A percentile compares a stretch with the other conserved stretches of the same genome.
Evolutionary conservation across 64 coral and sea anemone species (phyloP).

Genomic region (Cladopsammia gracilis): DNA sequence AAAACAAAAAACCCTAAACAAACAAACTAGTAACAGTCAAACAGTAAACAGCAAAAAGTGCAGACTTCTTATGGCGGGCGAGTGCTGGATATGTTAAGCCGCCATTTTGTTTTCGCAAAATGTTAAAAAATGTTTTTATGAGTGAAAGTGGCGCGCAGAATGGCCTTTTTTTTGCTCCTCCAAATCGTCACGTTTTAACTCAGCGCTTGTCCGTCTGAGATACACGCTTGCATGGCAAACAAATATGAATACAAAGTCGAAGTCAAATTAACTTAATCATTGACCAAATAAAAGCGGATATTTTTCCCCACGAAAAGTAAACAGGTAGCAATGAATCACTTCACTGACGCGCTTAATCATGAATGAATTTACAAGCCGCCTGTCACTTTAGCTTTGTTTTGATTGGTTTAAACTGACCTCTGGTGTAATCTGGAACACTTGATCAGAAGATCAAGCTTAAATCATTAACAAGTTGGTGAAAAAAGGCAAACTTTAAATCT

Average conservation of each 20-base stretch:
- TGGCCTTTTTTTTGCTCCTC: too few species aligned
- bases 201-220: too few species aligned
- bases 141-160: too few species aligned
- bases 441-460: slow-evolving; percentile 5
- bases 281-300: not conserved
- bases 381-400: not conserved
- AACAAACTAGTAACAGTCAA: too few species aligned
- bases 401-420: slow-evolving; percentile 14
- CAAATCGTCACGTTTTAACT: too few species aligned
- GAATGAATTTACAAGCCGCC: not conserved
- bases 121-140: too few species aligned
- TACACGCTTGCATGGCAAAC: too few species aligned
- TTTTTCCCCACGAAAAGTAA: not conserved
- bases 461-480: slow-evolving; percentile 17
- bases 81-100: too few species aligned
- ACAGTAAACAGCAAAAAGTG: too few species aligned
- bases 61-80: too few species aligned
- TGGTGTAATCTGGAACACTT: slow-evolving; percentile 43
- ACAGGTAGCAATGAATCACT: not conserved
- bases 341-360: slow-evolving; percentile 21
- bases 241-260: not conserved
- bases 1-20: too few species aligned
- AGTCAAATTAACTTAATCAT: not conserved
- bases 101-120: too few species aligned
- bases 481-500: not conserved